Evolutionary conservation across 53 echinoderm and acorn worm species (phyloP), one percentile per base, ranked within the genome.

Genomic region (Crossaster papposus): DNA sequence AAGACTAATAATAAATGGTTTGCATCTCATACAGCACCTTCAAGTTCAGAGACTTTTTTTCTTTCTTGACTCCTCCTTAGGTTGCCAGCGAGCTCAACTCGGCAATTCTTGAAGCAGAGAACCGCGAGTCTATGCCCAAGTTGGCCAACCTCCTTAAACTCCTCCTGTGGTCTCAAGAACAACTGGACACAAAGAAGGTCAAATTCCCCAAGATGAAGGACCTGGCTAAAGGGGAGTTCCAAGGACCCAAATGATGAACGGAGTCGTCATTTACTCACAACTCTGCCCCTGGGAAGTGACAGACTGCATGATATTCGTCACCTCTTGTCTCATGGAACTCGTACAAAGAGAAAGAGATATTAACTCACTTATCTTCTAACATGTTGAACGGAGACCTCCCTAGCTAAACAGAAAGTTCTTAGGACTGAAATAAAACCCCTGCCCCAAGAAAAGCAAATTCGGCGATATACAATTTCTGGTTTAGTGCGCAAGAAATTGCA

Each of bases 41-140:
- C 58, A 15, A 58, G 58, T 58, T 64, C 64, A 63, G 6, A 35
- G 30, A 31, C 31, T 81, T 1, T 73, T 13, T 77, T 24, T 54
- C 38, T 51, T 51, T n/a, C n/a, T n/a, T n/a, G n/a, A n/a, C 89
- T 83, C 37, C 31, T n/a, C 94, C 44, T 44, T 44, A 97, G 98
- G 98, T 97, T 44, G 98, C 98, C 20, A 97, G 98, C 90, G 98
- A 97, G 81, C 80, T 97, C 54, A 97, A 97, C 91, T 93, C 98
- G 5, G 98, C 98, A 51, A 97, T 97, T 55, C 73, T 97, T 36
- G 98, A 97, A 92, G 94, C 96, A 15, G 98, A 97, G 85, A 97
- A 93, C 54, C 89, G 94, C 29, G 98, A 96, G 36, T 94, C 98
- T 4, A 94, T 96, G 58, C 95, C 98, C 31, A 96, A 97, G 84